Base-by-base conservation (phyloP, 2,113 vertebrate genomes). In the Eulacestoma nigropectus region DNA sequence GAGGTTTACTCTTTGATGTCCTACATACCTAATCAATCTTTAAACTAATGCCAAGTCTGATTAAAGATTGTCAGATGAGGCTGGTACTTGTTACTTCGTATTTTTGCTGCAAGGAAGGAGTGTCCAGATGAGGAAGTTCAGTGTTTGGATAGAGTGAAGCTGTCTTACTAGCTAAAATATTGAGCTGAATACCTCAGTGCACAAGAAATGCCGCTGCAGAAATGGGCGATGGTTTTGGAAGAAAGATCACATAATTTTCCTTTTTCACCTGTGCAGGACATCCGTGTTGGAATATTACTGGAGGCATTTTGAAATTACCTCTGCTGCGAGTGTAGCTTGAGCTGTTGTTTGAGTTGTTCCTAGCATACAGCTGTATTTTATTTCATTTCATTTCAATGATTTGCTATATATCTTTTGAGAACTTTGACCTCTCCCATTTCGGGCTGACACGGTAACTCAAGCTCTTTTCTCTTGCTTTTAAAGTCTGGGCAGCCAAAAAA, bases 21-120 rank as follows among this genome's bases (percentile, higher is more conserved):
- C 46, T 74, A 87, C 63, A 44, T 76, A 77, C 59, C 68, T 93
- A 89, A 93, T 95, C 96, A 90, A 93, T 96, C 94, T 96, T 94
- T 94, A 95, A 94, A 89, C 73, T 44, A 72, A 56, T n/a, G 88
- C 88, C 94, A 94, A 65, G 64, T 76, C 89, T 46, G 80, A 93
- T 89, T 93, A 93, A 89, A 96, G 83, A 84, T 46, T 84, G 64
- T 95, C 84, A 87, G 84, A 87, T 87, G 77, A 73, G 84, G 33
- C 65, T 84, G 69, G 86, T 60, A 65, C 60, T 73, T 87, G 86
- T 89, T 92, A 82, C 64, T 84, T 78, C 30, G 4, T 60, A n/a
- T 60, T 96, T 76, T 89, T 81, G 64, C 76, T 96, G 44, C 76
- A 68, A 89, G 94, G 73, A 69, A 84, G 69, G 49, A 82, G 56